Evolutionary conservation across 1,140 invertebrate species (phyloP).

Genomic region (Venustaconcha ellipsiformis): DNA sequence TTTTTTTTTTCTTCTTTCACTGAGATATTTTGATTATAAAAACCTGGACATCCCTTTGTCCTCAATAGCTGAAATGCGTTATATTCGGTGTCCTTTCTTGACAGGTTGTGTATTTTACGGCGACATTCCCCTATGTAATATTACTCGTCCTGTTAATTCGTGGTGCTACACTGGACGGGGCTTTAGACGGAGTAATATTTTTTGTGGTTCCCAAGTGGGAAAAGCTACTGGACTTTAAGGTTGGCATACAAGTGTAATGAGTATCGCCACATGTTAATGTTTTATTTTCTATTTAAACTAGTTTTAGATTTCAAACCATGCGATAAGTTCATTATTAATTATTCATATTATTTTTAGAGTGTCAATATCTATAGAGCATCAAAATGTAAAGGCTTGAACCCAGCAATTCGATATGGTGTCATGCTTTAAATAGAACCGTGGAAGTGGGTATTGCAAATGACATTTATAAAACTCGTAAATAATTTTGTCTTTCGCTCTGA

Average conservation of each 20-base stretch:
- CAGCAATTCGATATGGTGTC: background rate
- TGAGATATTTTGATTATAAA: no score
- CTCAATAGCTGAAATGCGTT: background rate
- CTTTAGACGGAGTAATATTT: conserved; percentile 80
- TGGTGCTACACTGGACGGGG: conserved; percentile 79
- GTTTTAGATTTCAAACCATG: background rate
- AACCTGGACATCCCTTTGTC: no score
- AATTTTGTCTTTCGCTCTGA: no score
- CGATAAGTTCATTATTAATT: background rate
- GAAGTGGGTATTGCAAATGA: no score
- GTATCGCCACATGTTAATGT: background rate
- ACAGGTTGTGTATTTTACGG: conserved; percentile 71
- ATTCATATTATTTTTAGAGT: background rate
- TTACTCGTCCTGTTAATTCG: conserved; percentile 66
- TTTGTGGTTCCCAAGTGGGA: conserved; percentile 73
- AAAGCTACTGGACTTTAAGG: conserved; percentile 50
- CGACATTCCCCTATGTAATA: conserved; percentile 70
- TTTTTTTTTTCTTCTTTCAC: no score
- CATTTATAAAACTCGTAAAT: no score
- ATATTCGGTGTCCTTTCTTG: conserved; percentile 13
- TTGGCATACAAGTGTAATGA: conserved; percentile 21
- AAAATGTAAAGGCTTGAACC: no score
- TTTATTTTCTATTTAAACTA: background rate
- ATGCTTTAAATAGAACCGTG: no score
- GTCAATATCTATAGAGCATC: background rate